Evolutionary conservation across 2,113 vertebrate species (phyloP).

Genomic region (Malurus cyaneus): DNA sequence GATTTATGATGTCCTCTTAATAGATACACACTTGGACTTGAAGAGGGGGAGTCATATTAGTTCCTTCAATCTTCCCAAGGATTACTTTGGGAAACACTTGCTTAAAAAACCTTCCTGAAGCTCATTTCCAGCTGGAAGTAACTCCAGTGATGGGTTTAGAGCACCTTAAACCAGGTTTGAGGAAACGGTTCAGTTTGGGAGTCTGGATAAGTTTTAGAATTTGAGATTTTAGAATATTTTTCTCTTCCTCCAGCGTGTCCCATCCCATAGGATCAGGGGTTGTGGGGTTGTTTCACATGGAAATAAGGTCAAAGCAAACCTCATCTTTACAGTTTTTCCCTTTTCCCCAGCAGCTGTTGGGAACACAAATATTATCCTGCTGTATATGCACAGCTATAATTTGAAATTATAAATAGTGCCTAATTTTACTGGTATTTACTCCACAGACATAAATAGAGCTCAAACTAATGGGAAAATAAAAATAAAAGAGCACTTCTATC

Average conservation of each 20-base stretch:
- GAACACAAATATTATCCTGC: background rate
- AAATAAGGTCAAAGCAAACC: background rate
- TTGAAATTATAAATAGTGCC: background rate
- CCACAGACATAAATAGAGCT: background rate
- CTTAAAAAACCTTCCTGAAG: background rate
- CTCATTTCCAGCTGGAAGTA: background rate
- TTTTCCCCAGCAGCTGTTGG: background rate
- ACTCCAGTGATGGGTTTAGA: rapidly evolving
- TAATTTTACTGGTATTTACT: slow-evolving; percentile 22
- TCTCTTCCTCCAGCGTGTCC: background rate
- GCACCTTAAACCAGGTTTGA: background rate
- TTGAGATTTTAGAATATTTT: background rate
- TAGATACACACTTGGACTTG: background rate
- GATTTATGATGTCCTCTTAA: slow-evolving; percentile 35
- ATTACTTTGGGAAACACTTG: background rate
- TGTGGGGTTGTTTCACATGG: background rate
- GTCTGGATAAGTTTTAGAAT: background rate
- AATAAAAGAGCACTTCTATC: background rate
- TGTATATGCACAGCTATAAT: background rate
- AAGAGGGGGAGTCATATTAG: background rate
- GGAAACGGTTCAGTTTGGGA: background rate
- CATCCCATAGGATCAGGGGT: background rate
- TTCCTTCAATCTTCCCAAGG: background rate
- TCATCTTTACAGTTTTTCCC: background rate
- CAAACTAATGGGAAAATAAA: background rate